These are phyloP conservation scores for Zelostemma sp. DNA, from an alignment of 1,140 invertebrate species.

Conservation along the genomic window DNA sequence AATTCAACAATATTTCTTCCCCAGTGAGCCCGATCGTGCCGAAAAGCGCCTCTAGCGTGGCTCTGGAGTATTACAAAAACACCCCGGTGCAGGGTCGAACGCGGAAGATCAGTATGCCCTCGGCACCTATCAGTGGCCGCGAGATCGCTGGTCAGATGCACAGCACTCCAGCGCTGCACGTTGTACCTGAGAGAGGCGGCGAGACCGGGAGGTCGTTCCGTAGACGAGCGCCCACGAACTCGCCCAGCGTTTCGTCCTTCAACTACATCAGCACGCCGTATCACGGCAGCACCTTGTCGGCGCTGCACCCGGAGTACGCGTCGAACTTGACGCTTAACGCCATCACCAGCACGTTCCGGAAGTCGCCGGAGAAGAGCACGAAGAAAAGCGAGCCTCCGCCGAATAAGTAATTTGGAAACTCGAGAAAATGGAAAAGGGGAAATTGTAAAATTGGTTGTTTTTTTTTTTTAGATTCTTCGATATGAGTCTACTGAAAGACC, in stretches of 20 bases:
- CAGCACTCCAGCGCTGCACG: slow-evolving; percentile 73
- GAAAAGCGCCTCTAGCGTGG: slow-evolving; percentile 72
- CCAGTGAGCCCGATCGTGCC: slow-evolving; percentile 54
- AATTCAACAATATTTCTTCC: background rate
- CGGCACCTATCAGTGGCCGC: slow-evolving; percentile 53
- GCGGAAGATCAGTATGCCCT: slow-evolving; percentile 71
- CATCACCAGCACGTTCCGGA: slow-evolving; percentile 71
- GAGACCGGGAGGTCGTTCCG: slow-evolving; percentile 54
- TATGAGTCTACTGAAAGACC: slow-evolving; percentile 80
- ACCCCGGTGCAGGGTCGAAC: slow-evolving; percentile 63
- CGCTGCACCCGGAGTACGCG: slow-evolving; percentile 81
- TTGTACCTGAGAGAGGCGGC: slow-evolving; percentile 69
- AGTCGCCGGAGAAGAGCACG: slow-evolving; percentile 54
- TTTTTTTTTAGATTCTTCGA: too few relatives aligned
- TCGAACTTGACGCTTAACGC: slow-evolving; percentile 83
- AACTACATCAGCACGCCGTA: slow-evolving; percentile 87
- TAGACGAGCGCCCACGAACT: slow-evolving; percentile 71
- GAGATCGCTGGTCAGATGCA: slow-evolving; percentile 72
- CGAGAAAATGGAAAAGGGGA: too few relatives aligned
- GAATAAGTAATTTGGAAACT: too few relatives aligned
- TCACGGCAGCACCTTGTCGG: slow-evolving; percentile 84
- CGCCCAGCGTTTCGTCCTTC: slow-evolving; percentile 84
- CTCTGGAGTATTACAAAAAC: slow-evolving; percentile 70
- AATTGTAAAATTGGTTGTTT: slow-evolving; percentile 44
- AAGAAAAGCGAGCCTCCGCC: too few relatives aligned